These are phyloP conservation scores for Blastomussa wellsi DNA, from an alignment of 92 coral and sea anemone genomes.

Conservation along the genomic window DNA sequence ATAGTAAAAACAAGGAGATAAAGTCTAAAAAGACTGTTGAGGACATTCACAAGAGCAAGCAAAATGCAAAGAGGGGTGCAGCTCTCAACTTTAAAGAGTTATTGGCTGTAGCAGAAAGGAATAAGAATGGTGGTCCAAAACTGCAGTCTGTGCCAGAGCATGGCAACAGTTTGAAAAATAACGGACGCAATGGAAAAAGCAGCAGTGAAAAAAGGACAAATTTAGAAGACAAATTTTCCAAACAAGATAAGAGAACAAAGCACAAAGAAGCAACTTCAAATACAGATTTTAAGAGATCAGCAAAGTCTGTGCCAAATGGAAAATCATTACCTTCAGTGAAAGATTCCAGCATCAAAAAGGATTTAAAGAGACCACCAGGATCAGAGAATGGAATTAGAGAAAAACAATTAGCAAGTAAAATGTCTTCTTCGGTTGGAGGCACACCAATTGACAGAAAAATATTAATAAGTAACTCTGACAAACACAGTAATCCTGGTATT, in stretches of 20 bases:
- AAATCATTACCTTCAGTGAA: not conserved
- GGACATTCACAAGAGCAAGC: not conserved
- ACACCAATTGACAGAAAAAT: constrained; percentile 2
- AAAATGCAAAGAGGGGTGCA: constrained; percentile 42
- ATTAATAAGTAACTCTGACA: not conserved
- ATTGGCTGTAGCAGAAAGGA: constrained; percentile 81
- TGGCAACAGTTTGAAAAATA: not conserved
- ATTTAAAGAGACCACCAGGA: not conserved
- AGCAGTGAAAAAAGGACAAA: not conserved
- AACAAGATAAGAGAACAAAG: constrained; percentile 3
- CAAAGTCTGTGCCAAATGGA: not conserved
- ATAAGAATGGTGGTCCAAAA: constrained; percentile 50
- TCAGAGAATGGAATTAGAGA: constrained; percentile 8
- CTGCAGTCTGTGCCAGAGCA: not conserved
- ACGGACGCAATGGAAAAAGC: not conserved
- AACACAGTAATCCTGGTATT: not conserved
- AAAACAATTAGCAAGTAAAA: not conserved
- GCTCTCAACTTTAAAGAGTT: constrained; percentile 81
- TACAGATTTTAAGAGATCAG: not conserved
- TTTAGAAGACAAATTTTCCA: not conserved
- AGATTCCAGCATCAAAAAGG: constrained; percentile 4
- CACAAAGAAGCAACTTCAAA: not conserved
- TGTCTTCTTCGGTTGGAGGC: not conserved
- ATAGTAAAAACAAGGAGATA: not conserved
- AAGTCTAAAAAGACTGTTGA: constrained; percentile 15